phyloP scores from a whole-genome alignment of 1,140 invertebrate species.

The Brachionus sp. region DNA sequence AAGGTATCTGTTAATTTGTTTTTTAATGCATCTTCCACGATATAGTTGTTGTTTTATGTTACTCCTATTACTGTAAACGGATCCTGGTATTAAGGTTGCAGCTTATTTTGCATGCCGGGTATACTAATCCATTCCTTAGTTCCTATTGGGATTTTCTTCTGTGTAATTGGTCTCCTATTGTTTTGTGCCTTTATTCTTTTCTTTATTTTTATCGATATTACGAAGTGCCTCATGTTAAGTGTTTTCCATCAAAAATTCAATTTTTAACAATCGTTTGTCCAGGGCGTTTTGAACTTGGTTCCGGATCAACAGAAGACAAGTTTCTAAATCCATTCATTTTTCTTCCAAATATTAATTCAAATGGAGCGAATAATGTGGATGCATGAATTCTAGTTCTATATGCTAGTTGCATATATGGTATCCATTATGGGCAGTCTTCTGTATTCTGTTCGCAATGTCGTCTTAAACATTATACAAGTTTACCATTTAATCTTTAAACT shows the following conservation, averaged over 20 bases:
- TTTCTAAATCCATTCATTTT: constrained; percentile 49
- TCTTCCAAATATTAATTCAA: constrained; percentile 51
- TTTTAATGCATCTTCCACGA: too few species aligned
- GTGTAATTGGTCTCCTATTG: not conserved
- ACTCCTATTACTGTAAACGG: too few species aligned
- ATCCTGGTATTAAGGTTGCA: too few species aligned
- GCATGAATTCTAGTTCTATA: constrained; percentile 50
- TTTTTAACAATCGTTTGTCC: too few species aligned
- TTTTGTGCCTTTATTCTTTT: not conserved
- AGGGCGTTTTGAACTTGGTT: too few species aligned
- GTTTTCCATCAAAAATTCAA: too few species aligned
- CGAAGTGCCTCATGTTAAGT: too few species aligned
- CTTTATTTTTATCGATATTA: not conserved
- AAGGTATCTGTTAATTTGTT: too few species aligned
- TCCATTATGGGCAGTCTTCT: constrained; percentile 52
- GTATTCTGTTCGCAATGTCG: constrained; percentile 48
- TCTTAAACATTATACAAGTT: constrained; percentile 42
- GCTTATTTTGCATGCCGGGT: not conserved
- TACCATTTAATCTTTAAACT: too few species aligned
- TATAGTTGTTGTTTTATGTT: too few species aligned
- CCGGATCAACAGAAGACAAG: too few species aligned
- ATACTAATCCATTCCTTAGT: not conserved
- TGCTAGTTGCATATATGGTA: constrained; percentile 50
- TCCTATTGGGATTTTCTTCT: not conserved
- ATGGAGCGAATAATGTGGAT: constrained; percentile 49